Percentiles rank a stretch among this genome's conserved stretches.
Conservation (phyloP, 2,113 vertebrate species). For the Lophius piscatorius region DNA sequence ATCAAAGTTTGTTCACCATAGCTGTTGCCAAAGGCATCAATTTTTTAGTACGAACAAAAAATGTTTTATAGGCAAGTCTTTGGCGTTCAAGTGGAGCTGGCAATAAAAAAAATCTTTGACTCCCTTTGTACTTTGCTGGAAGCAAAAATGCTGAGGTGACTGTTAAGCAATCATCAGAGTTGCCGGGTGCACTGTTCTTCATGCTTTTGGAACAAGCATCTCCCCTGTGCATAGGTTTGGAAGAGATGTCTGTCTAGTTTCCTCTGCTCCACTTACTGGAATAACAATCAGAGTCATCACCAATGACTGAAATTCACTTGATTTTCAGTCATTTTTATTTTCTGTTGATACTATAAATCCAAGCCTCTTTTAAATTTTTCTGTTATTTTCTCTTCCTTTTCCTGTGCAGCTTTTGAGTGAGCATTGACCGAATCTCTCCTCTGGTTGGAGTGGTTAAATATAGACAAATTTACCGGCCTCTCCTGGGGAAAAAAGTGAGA, state of each 20-base stretch:
- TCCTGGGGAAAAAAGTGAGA: slow-evolving; percentile 43
- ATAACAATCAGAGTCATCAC: slow-evolving; percentile 5
- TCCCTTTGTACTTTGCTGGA: slow-evolving; percentile 21
- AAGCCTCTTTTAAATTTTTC: neutral
- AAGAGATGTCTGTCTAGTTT: slow-evolving; percentile 8
- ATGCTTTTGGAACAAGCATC: too few relatives aligned
- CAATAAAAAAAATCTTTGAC: slow-evolving; percentile 35
- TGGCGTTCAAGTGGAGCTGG: slow-evolving; percentile 31
- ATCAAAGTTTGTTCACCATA: slow-evolving; percentile 35
- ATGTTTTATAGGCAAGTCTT: slow-evolving; percentile 27
- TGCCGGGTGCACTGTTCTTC: neutral
- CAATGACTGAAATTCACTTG: slow-evolving; percentile 13
- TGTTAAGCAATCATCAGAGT: neutral
- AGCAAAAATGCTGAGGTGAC: slow-evolving; percentile 47
- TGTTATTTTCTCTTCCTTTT: slow-evolving; percentile 18
- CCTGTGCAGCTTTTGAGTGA: slow-evolving; percentile 56
- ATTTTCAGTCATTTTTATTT: too few relatives aligned
- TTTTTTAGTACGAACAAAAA: slow-evolving; percentile 52
- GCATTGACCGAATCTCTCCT: slow-evolving; percentile 50
- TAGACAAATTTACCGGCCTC: slow-evolving; percentile 56
- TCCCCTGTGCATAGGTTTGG: slow-evolving; percentile 6
- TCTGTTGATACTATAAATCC: neutral
- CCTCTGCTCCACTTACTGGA: slow-evolving; percentile 16
- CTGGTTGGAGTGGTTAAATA: slow-evolving; percentile 59
- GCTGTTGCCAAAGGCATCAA: slow-evolving; percentile 11